Conservation (phyloP, 2,797 vertebrate genomes). For the Poeciliopsis presidionis region DNA sequence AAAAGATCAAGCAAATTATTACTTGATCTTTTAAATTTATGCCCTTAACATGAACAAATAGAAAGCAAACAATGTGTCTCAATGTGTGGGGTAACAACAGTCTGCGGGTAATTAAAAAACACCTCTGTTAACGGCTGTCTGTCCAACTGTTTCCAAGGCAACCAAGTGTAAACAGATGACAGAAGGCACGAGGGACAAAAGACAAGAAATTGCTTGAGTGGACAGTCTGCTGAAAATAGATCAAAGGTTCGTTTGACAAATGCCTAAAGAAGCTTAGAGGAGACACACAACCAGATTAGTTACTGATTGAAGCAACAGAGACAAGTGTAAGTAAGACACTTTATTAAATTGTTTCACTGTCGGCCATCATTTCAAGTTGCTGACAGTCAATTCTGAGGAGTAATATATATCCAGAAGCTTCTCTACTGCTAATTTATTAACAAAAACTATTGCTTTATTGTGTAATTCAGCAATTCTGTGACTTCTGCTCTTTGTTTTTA, state of each 20-base stretch:
- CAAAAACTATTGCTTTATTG: not conserved
- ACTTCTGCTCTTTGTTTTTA: slow-evolving; percentile 7
- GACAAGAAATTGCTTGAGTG: slow-evolving; percentile 34
- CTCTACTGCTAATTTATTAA: not conserved
- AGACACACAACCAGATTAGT: not conserved
- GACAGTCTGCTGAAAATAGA: slow-evolving; percentile 32
- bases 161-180: slow-evolving; percentile 79
- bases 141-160: slow-evolving; percentile 66
- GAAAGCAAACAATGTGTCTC: not conserved
- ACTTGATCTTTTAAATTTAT: not conserved
- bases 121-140: slow-evolving; percentile 38
- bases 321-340: slow-evolving; percentile 44
- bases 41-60: not conserved
- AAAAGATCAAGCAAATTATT: not conserved
- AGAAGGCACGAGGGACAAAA: slow-evolving; percentile 45
- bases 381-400: not conserved
- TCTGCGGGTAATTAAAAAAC: slow-evolving; percentile 38
- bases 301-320: not conserved
- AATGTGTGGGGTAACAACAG: slow-evolving; percentile 3
- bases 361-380: not conserved
- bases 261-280: slow-evolving; percentile 1
- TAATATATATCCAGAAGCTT: not conserved
- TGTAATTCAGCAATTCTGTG: not conserved
- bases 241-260: slow-evolving; percentile 24
- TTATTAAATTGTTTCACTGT: not conserved